These are phyloP conservation scores for Brachionus rotundiformis DNA, from an alignment of 1,140 invertebrate species.

Conservation along the genomic window DNA sequence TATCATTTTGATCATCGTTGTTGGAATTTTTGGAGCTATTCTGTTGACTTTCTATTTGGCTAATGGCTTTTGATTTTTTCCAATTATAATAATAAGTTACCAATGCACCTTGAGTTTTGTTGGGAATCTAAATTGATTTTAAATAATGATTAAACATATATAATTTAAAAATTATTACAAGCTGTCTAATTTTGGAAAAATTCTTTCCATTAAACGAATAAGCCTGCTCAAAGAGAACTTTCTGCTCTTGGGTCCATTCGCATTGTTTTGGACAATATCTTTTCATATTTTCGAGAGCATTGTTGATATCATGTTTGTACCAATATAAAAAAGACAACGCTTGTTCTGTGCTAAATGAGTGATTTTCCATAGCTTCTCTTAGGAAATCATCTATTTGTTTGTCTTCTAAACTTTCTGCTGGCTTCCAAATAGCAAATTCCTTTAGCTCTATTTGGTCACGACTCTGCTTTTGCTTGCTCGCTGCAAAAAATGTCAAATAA, in stretches of 20 bases:
- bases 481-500: background rate
- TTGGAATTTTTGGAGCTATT: slow-evolving; percentile 64
- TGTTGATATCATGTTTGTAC: slow-evolving; percentile 92
- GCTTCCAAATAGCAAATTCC: slow-evolving; percentile 22
- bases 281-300: slow-evolving; percentile 84
- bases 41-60: slow-evolving; percentile 87
- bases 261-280: slow-evolving; percentile 97
- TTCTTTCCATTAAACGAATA: slow-evolving; percentile 97
- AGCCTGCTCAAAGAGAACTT: slow-evolving; percentile 94
- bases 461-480: background rate
- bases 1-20: background rate
- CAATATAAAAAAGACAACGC: slow-evolving; percentile 95
- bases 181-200: slow-evolving; percentile 92
- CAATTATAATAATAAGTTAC: slow-evolving; percentile 98
- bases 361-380: background rate
- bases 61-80: slow-evolving; percentile 89
- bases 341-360: slow-evolving; percentile 55
- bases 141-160: background rate
- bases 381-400: slow-evolving; percentile 23
- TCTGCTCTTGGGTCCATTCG: slow-evolving; percentile 97
- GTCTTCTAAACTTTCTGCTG: background rate
- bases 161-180: slow-evolving; percentile 71
- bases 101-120: slow-evolving; percentile 90
- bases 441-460: background rate
- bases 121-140: slow-evolving; percentile 70